Evolutionary conservation across 2,888 invertebrate genomes (phyloP).

Genomic region (Panzeria rudis): DNA sequence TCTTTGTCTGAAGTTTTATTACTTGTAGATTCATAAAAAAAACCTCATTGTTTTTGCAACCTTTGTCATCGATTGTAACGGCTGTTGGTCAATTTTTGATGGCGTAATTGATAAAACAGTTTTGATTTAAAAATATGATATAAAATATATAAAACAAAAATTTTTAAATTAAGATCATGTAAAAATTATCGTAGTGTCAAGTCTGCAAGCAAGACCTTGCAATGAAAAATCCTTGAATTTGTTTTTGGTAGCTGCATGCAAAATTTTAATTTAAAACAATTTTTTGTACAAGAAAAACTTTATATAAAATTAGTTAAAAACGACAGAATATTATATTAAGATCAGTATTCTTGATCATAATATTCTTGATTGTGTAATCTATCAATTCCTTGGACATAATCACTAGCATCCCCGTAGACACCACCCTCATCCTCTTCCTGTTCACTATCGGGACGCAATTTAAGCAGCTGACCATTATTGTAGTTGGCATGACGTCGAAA

Average conservation of each 20-base stretch:
- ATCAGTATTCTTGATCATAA: constrained; percentile 36
- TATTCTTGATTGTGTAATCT: constrained; percentile 35
- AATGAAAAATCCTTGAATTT: constrained; percentile 7
- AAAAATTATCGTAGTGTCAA: neutral
- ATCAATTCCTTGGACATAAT: constrained; percentile 41
- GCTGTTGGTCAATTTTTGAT: constrained; percentile 31
- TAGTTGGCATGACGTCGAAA: constrained; percentile 81
- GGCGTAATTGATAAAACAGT: constrained; percentile 10
- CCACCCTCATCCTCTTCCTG: constrained; percentile 40
- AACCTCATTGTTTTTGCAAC: constrained; percentile 19
- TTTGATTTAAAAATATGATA: constrained; percentile 8
- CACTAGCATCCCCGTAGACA: constrained; percentile 55
- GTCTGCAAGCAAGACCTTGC: neutral
- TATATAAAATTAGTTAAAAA: constrained; percentile 15
- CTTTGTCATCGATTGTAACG: constrained; percentile 48
- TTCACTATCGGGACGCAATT: constrained; percentile 79
- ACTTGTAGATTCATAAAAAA: constrained; percentile 7
- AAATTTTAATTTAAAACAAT: neutral
- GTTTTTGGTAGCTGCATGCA: neutral
- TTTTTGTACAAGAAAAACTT: constrained; percentile 8
- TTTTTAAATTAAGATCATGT: neutral
- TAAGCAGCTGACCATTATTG: constrained; percentile 81
- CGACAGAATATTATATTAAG: neutral
- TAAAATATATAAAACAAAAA: neutral
- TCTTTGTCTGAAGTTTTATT: neutral